Base-by-base conservation (phyloP, 53 echinoderm and acorn worm species). In the Patiria pectinifera region DNA sequence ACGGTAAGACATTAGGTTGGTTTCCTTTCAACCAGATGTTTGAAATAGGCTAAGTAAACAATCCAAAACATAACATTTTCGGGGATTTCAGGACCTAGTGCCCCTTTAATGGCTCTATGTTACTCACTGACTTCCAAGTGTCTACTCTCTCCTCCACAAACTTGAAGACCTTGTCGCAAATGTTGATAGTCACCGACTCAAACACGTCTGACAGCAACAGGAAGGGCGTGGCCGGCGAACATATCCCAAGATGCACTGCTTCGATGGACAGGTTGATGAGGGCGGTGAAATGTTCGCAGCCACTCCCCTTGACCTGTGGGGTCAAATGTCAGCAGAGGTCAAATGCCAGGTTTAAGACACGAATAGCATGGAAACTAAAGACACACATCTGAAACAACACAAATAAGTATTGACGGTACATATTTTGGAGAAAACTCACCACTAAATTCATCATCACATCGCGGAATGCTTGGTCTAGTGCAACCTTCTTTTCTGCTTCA, bases 401-500 rank as follows among this genome's bases (percentile, higher is more conserved):
- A 16, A 53, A 53, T 53, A 6, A 53, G 5, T 53, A 53, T 10
- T 13, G 10, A 16, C 3, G 25, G 21, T n/a, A n/a, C 5, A 76
- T 11, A 25, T 76, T 21, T 81, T 47, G 15, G 11, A 14, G 24
- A 15, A 21, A 59, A 97, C 95, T 96, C 87, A 99, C 99, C 92
- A 97, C 97, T 62, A 99, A 82, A 48, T 96, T 91, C 83, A 94
- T 91, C 44, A 99, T 87, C 69, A 92, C 92, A 87, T 99, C 96
- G 60, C 99, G 82, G 85, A 97, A 99, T 46, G 97, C 97, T 87
- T 99, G 99, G 76, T 99, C 99, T 86, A 97, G 83, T 0, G 99
- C 96, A 25, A 95, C 82, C 71, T 99, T 99, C 85, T 94, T 96
- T 71, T 99, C 99, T 44, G 91, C 91, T 43, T 99, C 99, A 86